These are phyloP conservation scores for Geodia barretti DNA, from an alignment of 37 sponge, comb jelly and placozoan species.

Conservation along the genomic window DNA sequence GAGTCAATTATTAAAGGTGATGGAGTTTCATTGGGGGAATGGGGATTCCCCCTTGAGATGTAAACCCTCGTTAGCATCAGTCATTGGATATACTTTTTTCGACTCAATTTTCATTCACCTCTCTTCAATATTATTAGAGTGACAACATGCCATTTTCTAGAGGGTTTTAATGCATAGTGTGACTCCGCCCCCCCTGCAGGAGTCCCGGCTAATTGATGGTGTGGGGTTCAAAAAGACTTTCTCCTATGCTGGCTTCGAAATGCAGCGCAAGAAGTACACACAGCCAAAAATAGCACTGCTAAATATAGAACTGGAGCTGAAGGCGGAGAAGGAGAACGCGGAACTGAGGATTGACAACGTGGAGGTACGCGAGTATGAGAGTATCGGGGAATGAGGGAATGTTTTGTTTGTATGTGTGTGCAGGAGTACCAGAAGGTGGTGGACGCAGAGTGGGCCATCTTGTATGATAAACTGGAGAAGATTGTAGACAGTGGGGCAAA, in stretches of 20 bases:
- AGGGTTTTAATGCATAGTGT: too few species aligned
- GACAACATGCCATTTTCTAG: neutral
- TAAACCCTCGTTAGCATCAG: neutral
- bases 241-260: constrained; percentile 99
- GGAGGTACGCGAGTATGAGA: constrained; percentile 62
- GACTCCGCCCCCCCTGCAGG: constrained; percentile 50
- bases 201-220: constrained; percentile 88
- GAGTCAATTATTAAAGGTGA: too few species aligned
- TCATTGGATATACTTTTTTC: neutral
- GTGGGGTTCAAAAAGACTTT: constrained; percentile 99
- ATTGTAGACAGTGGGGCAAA: constrained; percentile 95
- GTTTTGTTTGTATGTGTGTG: neutral
- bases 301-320: constrained; percentile 96
- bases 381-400: neutral
- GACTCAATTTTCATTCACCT: neutral
- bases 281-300: constrained; percentile 91
- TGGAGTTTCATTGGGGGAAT: too few species aligned
- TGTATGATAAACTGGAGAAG: constrained; percentile 95
- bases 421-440: constrained; percentile 97
- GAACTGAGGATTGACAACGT: constrained; percentile 96
- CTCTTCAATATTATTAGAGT: neutral
- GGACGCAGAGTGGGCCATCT: constrained; percentile 98
- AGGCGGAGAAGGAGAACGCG: constrained; percentile 96
- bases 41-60: too few species aligned
- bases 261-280: constrained; percentile 95